Evolutionary conservation across 1,140 invertebrate species (phyloP).

Genomic region (Melipona quadrifasciata): DNA sequence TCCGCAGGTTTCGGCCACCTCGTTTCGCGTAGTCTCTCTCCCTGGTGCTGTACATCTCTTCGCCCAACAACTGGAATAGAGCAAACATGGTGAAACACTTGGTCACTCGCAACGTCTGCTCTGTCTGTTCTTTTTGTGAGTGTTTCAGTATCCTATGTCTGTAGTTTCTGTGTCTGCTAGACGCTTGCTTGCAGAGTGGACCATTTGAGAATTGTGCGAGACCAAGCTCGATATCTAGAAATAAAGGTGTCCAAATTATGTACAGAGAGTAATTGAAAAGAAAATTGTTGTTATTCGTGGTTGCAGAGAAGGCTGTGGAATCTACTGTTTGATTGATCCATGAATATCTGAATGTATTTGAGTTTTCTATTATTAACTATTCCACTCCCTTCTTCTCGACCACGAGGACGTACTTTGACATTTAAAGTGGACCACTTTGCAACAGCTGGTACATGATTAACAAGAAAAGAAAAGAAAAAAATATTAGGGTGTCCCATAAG

Average conservation of each 20-base stretch:
- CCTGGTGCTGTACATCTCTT: slow-evolving; percentile 76
- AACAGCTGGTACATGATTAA: not conserved
- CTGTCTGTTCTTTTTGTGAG: not conserved
- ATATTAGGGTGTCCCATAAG: too few relatives aligned
- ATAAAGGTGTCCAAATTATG: not conserved
- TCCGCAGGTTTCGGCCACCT: slow-evolving; percentile 41
- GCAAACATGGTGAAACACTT: not conserved
- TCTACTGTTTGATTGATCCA: not conserved
- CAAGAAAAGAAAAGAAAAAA: not conserved
- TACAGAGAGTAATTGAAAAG: not conserved
- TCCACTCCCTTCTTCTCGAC: too few relatives aligned
- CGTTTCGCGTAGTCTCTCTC: slow-evolving; percentile 71
- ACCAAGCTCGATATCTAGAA: not conserved
- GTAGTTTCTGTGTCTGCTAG: not conserved
- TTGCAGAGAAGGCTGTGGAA: not conserved
- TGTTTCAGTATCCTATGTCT: not conserved
- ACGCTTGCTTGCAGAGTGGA: not conserved
- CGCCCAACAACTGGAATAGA: slow-evolving; percentile 76
- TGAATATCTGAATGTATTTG: too few relatives aligned
- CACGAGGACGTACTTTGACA: not conserved
- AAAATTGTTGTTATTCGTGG: not conserved
- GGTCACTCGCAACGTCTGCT: too few relatives aligned
- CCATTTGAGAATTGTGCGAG: not conserved
- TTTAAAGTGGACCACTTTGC: slow-evolving; percentile 4
- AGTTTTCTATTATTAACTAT: too few relatives aligned